Percentiles rank a stretch among this genome's conserved stretches.
Conservation (phyloP, 2,888 invertebrate species). For the Tipula unca region DNA sequence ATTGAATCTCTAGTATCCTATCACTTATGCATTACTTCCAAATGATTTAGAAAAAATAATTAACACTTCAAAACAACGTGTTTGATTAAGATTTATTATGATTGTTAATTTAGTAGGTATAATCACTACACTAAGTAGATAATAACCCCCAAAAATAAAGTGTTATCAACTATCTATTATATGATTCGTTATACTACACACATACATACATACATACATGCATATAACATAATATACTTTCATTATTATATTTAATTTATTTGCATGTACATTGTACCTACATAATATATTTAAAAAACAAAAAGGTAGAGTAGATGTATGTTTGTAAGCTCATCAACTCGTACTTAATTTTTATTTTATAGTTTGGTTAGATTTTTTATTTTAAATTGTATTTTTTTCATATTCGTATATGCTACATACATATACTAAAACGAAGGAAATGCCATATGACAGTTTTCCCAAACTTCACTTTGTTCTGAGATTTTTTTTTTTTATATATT, state of each 20-base stretch:
- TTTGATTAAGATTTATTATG: no score
- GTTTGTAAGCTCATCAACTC: neutral
- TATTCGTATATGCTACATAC: no score
- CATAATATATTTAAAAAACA: neutral
- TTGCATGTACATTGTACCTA: neutral
- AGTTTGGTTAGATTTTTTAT: neutral
- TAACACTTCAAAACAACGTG: no score
- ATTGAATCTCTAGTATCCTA: no score
- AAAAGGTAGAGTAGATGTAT: neutral
- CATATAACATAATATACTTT: neutral
- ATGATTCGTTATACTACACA: no score
- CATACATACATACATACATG: no score
- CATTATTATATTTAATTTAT: neutral
- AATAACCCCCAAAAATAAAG: neutral
- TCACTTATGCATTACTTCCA: no score
- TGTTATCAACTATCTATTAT: neutral
- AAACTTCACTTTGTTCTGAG: constrained; percentile 38
- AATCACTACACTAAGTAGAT: neutral
- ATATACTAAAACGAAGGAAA: constrained; percentile 25
- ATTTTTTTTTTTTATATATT: neutral
- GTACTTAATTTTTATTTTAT: constrained; percentile 8
- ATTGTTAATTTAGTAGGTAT: no score
- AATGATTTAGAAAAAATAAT: no score
- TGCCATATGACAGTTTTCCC: constrained; percentile 42
- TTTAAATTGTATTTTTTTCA: neutral